Percentiles rank a stretch among this genome's conserved stretches.
Conservation (phyloP, 2,113 vertebrate genomes). For the Manacus vitellinus region DNA sequence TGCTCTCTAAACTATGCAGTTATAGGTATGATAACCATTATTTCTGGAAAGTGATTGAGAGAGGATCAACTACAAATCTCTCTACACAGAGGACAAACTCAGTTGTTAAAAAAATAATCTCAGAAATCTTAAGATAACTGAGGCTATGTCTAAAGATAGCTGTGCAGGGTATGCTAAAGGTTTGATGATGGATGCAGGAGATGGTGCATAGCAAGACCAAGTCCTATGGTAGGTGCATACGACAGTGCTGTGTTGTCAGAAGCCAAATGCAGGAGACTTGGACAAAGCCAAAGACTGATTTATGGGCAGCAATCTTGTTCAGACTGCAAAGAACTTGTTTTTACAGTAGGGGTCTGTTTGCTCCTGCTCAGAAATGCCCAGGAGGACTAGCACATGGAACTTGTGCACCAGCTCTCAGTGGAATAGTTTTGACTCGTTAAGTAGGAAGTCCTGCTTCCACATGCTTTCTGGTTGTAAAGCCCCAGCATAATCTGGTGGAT, state of each 20-base stretch:
- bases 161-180: not conserved
- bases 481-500: not conserved
- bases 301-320: not conserved
- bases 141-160: not conserved
- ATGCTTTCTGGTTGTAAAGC: not conserved
- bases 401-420: not conserved
- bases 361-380: not conserved
- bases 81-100: not conserved
- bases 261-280: not conserved
- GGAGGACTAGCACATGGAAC: accelerated
- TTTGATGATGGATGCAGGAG: not conserved
- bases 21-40: not conserved
- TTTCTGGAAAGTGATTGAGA: not conserved
- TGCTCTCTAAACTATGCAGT: not conserved
- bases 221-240: not conserved
- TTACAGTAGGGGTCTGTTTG: not conserved
- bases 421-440: not conserved
- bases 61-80: not conserved
- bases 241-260: not conserved
- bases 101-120: not conserved
- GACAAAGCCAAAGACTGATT: not conserved
- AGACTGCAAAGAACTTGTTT: not conserved
- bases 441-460: not conserved
- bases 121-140: not conserved
- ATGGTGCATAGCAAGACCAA: not conserved